phyloP scores from a whole-genome alignment of 92 coral and sea anemone genomes.

The Epizoanthus ramosus region DNA sequence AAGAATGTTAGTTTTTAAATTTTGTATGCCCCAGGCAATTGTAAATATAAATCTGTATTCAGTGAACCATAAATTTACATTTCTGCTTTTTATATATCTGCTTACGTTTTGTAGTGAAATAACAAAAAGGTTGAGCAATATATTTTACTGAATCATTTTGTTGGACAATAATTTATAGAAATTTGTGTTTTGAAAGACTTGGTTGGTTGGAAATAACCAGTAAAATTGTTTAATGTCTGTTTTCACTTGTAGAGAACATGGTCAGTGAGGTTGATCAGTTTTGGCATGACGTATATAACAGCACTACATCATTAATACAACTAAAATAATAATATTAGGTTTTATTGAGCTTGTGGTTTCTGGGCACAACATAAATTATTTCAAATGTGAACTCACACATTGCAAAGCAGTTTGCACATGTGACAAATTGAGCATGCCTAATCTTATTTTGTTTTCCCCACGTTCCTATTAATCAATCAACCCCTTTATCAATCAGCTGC shows the following conservation, averaged over 20 bases:
- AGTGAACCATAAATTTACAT: slow-evolving; percentile 16
- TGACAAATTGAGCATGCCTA: slow-evolving; percentile 11
- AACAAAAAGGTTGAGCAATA: not conserved
- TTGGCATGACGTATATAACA: not conserved
- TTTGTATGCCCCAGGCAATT: slow-evolving; percentile 2
- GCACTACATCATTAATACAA: slow-evolving; percentile 6
- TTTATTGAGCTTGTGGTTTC: slow-evolving; percentile 10
- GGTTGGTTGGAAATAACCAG: slow-evolving; percentile 3
- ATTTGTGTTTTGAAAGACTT: not conserved
- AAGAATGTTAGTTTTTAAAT: not conserved
- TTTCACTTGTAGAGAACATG: not conserved
- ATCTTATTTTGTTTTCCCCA: not conserved
- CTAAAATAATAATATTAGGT: slow-evolving; percentile 6
- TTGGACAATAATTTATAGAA: too few relatives aligned
- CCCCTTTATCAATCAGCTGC: slow-evolving; percentile 16
- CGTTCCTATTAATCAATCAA: slow-evolving; percentile 12
- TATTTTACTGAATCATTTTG: not conserved
- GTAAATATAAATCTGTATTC: not conserved
- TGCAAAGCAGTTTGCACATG: not conserved
- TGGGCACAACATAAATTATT: slow-evolving; percentile 12
- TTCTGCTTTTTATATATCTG: slow-evolving; percentile 13
- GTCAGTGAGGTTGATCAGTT: not conserved
- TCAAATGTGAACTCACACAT: not conserved
- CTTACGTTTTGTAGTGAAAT: not conserved
- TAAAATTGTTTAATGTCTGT: not conserved